phyloP scores from a whole-genome alignment of 2,888 invertebrate species.

The Trilocha varians region DNA sequence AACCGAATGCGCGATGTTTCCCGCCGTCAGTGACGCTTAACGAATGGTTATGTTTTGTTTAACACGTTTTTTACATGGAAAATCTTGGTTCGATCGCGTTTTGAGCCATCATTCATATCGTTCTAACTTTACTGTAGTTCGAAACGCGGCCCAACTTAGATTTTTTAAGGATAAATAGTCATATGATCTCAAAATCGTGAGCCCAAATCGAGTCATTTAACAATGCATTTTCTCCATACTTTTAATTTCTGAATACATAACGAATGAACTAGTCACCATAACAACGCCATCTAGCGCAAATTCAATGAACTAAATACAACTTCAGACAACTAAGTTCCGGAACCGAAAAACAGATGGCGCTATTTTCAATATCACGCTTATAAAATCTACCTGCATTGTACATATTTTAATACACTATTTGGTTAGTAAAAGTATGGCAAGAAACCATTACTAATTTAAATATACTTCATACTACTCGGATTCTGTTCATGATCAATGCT shows the following conservation, averaged over 20 bases:
- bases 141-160: conserved; percentile 3
- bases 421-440: conserved; percentile 22
- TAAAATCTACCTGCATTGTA: neutral
- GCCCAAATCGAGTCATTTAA: conserved; percentile 53
- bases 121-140: neutral
- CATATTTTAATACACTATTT: conserved; percentile 14
- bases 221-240: conserved; percentile 42
- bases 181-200: conserved; percentile 65
- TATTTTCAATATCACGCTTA: conserved; percentile 1
- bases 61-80: neutral
- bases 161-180: conserved; percentile 23
- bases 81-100: conserved; percentile 7
- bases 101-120: neutral
- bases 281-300: conserved; percentile 4
- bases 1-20: conserved; percentile 48
- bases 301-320: conserved; percentile 31
- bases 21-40: conserved; percentile 14
- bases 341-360: conserved; percentile 12
- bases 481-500: neutral
- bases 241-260: conserved; percentile 28
- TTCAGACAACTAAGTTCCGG: neutral
- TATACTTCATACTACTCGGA: too few relatives aligned
- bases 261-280: conserved; percentile 3
- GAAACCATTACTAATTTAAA: conserved; percentile 10
- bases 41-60: conserved; percentile 6